phyloP scores from a whole-genome alignment of 2,888 invertebrate genomes.

The Mylabris sibirica region DNA sequence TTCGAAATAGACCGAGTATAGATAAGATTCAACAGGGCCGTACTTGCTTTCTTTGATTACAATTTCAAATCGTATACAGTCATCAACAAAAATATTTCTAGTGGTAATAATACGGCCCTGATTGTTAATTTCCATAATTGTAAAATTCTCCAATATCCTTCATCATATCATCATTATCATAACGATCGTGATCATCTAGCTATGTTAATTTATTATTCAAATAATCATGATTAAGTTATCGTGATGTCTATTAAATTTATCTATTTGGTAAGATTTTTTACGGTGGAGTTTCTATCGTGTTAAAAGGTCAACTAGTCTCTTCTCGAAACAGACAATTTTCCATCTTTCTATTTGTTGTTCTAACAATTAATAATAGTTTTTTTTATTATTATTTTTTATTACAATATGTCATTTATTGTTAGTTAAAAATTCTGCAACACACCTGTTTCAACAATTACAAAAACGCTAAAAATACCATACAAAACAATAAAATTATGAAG shows the following conservation, averaged over 20 bases:
- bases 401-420: background rate
- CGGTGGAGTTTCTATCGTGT: background rate
- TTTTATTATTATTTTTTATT: background rate
- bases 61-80: no score
- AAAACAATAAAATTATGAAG: background rate
- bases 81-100: no score
- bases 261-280: background rate
- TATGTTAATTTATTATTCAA: background rate
- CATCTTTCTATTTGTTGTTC: no score
- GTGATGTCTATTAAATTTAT: background rate
- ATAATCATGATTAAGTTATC: constrained; percentile 3
- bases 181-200: background rate
- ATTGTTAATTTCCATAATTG: no score
- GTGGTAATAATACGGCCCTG: no score
- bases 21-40: background rate
- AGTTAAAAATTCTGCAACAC: background rate
- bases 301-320: constrained; percentile 2
- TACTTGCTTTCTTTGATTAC: no score
- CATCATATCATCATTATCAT: background rate
- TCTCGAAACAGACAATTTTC: background rate
- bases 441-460: background rate
- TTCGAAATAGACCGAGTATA: background rate
- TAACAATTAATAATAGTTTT: background rate
- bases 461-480: background rate
- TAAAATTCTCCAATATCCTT: no score